phyloP scores from a whole-genome alignment of 2,113 vertebrate species.

The Craseonycteris thonglongyai region DNA sequence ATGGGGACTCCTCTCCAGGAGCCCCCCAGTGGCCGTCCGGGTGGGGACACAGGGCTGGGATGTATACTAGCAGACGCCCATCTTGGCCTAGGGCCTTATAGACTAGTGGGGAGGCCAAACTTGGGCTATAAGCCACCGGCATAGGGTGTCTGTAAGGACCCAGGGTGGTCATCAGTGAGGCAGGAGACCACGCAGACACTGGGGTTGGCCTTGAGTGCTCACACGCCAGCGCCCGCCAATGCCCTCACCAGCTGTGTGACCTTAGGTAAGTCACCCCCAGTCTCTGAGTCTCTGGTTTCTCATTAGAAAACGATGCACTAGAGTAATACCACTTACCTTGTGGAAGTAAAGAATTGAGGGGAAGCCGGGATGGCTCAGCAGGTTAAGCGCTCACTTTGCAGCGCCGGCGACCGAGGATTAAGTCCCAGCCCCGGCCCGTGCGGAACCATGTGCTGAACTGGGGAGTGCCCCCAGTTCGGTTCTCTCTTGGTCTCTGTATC shows the following conservation, averaged over 20 bases:
- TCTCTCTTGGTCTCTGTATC: too few species aligned
- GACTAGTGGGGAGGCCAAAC: neutral
- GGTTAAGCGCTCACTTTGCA: too few species aligned
- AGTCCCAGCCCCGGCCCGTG: too few species aligned
- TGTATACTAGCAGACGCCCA: neutral
- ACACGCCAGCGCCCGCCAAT: neutral
- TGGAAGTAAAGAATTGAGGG: neutral
- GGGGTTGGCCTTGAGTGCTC: neutral
- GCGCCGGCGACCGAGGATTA: too few species aligned
- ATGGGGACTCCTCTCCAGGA: neutral
- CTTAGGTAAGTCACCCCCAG: neutral
- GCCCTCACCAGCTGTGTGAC: neutral
- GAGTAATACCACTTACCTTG: neutral
- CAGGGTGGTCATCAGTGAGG: neutral
- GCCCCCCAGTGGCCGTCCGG: neutral
- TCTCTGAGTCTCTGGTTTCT: neutral
- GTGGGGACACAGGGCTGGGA: neutral
- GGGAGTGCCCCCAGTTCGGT: too few species aligned
- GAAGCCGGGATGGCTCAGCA: too few species aligned
- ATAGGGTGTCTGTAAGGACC: neutral
- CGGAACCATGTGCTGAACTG: too few species aligned
- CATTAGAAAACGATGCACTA: neutral
- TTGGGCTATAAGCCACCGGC: neutral
- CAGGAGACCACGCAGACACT: fast-evolving
- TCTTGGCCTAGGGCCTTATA: neutral